phyloP scores from a whole-genome alignment of 2,113 vertebrate genomes.

The Glaucidium brasilianum region DNA sequence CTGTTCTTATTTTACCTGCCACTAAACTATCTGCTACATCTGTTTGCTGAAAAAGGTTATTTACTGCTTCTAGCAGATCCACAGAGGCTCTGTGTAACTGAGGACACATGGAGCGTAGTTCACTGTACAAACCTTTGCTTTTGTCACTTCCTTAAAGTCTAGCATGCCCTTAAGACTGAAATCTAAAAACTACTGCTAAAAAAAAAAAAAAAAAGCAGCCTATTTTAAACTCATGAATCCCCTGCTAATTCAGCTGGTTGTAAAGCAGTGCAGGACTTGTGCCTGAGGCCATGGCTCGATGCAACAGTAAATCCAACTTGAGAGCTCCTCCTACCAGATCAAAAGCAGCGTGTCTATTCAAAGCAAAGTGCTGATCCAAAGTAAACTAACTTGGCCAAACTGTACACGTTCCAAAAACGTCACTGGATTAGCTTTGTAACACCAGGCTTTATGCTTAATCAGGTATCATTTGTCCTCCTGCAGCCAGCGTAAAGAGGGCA shows the following conservation, averaged over 20 bases:
- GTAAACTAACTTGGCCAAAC: not conserved
- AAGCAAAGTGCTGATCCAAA: not conserved
- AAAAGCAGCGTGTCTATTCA: not conserved
- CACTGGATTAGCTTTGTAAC: not conserved
- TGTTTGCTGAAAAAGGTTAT: slow-evolving; percentile 4
- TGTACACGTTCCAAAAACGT: not conserved
- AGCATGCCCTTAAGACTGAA: not conserved
- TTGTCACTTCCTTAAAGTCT: not conserved
- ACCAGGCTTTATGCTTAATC: not conserved
- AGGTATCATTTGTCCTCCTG: not conserved
- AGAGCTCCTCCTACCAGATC: not conserved
- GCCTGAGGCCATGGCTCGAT: not conserved
- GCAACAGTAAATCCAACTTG: not conserved
- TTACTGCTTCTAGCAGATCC: slow-evolving; percentile 7
- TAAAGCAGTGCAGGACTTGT: not conserved
- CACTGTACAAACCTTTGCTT: not conserved
- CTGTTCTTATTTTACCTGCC: slow-evolving; percentile 2
- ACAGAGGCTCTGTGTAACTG: not conserved
- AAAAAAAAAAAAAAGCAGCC: not conserved
- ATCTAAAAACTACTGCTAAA: not conserved
- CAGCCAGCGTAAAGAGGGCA: not conserved
- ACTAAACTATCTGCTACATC: not conserved
- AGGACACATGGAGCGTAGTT: not conserved
- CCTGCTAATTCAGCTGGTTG: not conserved
- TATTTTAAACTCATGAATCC: not conserved